phyloP scores from a whole-genome alignment of 2,797 vertebrate genomes.

The Erethizon dorsatum region DNA sequence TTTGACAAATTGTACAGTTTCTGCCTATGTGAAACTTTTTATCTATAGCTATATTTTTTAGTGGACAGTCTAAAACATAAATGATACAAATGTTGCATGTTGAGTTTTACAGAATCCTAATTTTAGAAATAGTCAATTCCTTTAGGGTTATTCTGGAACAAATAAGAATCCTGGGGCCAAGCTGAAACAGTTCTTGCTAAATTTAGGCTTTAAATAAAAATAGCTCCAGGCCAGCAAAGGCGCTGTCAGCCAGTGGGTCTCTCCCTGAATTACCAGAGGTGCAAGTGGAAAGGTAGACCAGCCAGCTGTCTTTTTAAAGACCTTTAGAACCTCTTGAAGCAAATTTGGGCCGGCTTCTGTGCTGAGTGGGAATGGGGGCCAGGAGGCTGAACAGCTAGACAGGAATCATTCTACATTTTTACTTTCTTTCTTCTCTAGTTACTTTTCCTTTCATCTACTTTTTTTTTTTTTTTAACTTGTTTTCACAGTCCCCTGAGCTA shows the following conservation, averaged over 20 bases:
- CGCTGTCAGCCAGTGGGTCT: neutral
- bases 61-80: neutral
- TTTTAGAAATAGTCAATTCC: neutral
- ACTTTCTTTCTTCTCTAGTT: neutral
- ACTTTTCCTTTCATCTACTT: neutral
- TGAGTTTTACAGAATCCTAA: neutral
- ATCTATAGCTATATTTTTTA: neutral
- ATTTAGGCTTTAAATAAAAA: slow-evolving; percentile 62
- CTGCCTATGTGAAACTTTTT: neutral
- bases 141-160: slow-evolving; percentile 37
- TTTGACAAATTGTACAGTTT: neutral
- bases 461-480: neutral
- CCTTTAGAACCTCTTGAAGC: neutral
- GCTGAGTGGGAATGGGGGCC: neutral
- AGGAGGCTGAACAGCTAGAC: neutral
- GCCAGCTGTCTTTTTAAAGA: neutral
- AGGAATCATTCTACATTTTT: neutral
- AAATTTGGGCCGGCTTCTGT: neutral
- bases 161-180: slow-evolving; percentile 29
- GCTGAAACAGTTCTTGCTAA: slow-evolving; percentile 34
- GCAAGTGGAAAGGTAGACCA: neutral
- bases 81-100: neutral
- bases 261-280: slow-evolving; percentile 29
- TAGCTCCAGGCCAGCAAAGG: neutral
- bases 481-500: neutral